Evolutionary conservation across 2,888 invertebrate species (phyloP).

Genomic region (Marronus borbonicus): DNA sequence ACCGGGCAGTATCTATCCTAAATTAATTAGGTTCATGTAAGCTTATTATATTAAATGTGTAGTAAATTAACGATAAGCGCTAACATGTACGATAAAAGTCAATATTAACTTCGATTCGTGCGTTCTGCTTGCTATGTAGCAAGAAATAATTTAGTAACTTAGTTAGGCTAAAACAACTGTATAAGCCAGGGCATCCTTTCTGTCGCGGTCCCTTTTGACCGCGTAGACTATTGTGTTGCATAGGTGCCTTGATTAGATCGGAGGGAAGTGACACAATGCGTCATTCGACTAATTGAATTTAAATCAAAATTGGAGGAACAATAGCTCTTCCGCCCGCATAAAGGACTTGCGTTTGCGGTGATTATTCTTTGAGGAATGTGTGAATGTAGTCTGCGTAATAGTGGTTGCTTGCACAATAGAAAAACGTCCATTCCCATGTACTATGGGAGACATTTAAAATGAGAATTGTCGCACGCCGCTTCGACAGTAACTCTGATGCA

Average conservation of each 20-base stretch:
- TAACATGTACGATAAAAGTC: not conserved
- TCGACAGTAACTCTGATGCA: too few species aligned
- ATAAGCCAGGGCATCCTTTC: too few species aligned
- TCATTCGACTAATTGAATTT: constrained; percentile 24
- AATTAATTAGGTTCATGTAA: constrained; percentile 5
- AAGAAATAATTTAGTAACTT: too few species aligned
- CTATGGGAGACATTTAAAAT: too few species aligned
- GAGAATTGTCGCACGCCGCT: too few species aligned
- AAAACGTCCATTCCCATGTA: too few species aligned
- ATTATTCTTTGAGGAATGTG: not conserved
- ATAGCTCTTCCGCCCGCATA: constrained; percentile 35
- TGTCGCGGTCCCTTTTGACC: not conserved
- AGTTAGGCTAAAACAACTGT: too few species aligned
- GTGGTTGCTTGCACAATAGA: too few species aligned
- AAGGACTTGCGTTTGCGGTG: not conserved
- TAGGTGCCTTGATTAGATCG: constrained; percentile 3
- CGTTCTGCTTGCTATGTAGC: too few species aligned
- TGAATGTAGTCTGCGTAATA: not conserved
- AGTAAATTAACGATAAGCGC: not conserved
- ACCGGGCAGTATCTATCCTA: not conserved
- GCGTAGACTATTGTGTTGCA: not conserved
- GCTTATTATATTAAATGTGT: not conserved
- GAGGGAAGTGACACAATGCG: not conserved
- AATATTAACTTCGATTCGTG: not conserved
- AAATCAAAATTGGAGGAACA: constrained; percentile 25